A percentile compares a stretch with the other conserved stretches of the same genome.
These are phyloP conservation scores for Hyles lineata DNA, from an alignment of 2,888 invertebrate genomes.

Conservation along the genomic window DNA sequence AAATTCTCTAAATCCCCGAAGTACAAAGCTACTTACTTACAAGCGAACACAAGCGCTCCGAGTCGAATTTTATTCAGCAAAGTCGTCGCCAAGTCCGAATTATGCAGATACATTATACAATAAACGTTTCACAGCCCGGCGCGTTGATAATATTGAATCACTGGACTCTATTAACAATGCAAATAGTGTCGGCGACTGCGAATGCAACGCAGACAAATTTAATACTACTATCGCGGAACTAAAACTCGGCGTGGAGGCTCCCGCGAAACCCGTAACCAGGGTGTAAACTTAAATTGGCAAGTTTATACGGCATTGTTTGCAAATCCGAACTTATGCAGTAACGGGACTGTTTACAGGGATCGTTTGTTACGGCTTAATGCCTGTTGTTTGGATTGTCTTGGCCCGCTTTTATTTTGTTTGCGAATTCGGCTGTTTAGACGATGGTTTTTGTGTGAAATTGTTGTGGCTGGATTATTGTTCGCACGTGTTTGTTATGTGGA, in stretches of 20 bases:
- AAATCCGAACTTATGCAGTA: constrained; percentile 76
- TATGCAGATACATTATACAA: constrained; percentile 26
- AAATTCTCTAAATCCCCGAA: not conserved
- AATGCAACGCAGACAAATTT: constrained; percentile 51
- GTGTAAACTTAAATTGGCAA: constrained; percentile 47
- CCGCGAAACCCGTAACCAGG: constrained; percentile 27
- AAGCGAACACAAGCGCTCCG: not conserved
- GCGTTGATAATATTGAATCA: constrained; percentile 76
- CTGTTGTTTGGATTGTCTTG: constrained; percentile 69
- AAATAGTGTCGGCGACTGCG: constrained; percentile 68
- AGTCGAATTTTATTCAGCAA: constrained; percentile 10
- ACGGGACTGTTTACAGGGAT: constrained; percentile 72
- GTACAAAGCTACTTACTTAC: constrained; percentile 3
- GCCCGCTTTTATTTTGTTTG: constrained; percentile 50
- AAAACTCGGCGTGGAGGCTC: constrained; percentile 40
- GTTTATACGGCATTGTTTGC: constrained; percentile 70
- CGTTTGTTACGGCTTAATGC: constrained; percentile 75
- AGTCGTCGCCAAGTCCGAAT: not conserved
- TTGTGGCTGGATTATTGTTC: not conserved
- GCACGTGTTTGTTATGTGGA: not conserved
- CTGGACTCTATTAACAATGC: constrained; percentile 78
- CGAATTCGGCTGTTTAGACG: constrained; percentile 8
- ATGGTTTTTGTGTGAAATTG: constrained; percentile 8
- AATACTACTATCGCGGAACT: not conserved
- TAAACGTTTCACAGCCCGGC: constrained; percentile 49